Evolutionary conservation across 2,797 vertebrate species (phyloP), one percentile per base, ranked within the genome.

Genomic region (Siniperca obscura): DNA sequence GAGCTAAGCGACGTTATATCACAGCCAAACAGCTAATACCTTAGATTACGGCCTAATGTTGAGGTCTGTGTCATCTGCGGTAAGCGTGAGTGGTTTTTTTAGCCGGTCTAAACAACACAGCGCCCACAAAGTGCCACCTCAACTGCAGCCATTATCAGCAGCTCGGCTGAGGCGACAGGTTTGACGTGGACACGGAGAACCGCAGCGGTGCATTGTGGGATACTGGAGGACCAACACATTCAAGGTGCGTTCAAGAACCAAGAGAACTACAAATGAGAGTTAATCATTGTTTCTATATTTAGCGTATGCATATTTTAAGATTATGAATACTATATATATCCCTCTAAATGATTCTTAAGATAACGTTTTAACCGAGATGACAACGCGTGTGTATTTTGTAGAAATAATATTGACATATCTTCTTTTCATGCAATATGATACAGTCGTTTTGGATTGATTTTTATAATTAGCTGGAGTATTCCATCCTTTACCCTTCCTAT

Each of bases 201-300:
- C 2, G 77, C 19, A 25, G 85, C 64, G 84, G 78, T 93, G 96
- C 92, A 96, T 96, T 93, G 81, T 96, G 96, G 96, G 95, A 95
- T 87, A 22, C 67, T 87, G 91, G 94, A 95, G 93, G 95, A 95
- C 93, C 93, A 94, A 92, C 81, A 92, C 34, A 74, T 40, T 4
- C 6, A 11, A 40, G 87, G 61, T 74, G 84, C 86, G 86, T 91
- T 91, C 89, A 87, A 1, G 68, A 34, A 34, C 74, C 14, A 14
- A 1, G 42, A 19, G 4, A 27, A 40, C 34, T n/a, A 8, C 22
- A 38, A 0, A 2, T 36, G 17, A 6, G 9, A 13, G 13, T 56
- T 12, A 27, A 22, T 2, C n/a, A 7, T 13, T 13, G 12, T 14
- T 3, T 22, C 25, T 16, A 19, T 14, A 19, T 50, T 6, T 19